Base-by-base conservation (phyloP, 2,113 vertebrate genomes). In the Dipodomys ordii region DNA sequence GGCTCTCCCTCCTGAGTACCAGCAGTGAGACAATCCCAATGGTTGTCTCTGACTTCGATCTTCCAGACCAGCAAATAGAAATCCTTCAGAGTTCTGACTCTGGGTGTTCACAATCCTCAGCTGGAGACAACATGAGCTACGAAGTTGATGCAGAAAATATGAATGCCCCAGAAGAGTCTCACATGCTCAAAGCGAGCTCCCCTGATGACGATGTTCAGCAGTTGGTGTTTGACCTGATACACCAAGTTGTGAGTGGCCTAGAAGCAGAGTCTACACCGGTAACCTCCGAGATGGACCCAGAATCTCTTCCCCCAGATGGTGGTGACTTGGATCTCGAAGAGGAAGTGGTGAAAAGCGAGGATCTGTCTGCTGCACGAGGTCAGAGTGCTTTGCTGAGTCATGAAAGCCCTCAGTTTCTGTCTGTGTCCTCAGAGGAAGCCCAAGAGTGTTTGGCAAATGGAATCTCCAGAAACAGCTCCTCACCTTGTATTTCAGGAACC, bases 1-100 rank as follows among this genome's bases (percentile, higher is more conserved):
- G 99, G 83, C 98, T 99, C 90, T 99, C 99, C 65, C 97, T 99
- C 85, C 97, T 99, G 84, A 99, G 99, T 97, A 98, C 99, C 86
- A 99, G 99, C 98, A 99, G 99, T 73, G 99, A 99, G 97, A 99
- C 99, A 62, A 97, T 99, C 94, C 99, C 99, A 68, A 98, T 99
- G 98, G 98, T 97, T 94, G 96, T 98, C 71, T 98, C 96, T 92
- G 99, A 99, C 95, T 99, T 99, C 97, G 99, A 98, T 67, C 98
- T 99, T 87, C 98, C 98, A 15, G 99, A 99, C 91, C 99, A 99
- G 92, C 99, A 99, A 90, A 98, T 97, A 97, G 99, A 99, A 98
- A 98, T 98, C 46, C 98, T 98, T 65, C 98, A 98, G 90, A 99
- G 99, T 98, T 99, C 99, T 25, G 99, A 99, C 72, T 99, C 99